Conservation (phyloP, 2,888 invertebrate genomes). For the Leptinotarsa tumamoca region DNA sequence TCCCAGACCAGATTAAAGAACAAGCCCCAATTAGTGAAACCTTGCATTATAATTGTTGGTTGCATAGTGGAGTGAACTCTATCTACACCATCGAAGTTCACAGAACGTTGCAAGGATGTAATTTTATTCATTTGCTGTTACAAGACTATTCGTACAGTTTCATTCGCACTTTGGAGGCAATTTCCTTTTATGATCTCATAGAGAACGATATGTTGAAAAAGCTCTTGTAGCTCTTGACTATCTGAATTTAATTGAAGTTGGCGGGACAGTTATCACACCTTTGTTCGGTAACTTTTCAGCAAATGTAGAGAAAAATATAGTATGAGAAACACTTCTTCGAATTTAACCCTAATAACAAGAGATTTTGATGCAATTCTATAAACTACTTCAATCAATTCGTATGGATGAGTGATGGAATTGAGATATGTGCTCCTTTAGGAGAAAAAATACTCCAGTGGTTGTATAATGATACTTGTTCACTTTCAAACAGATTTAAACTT, state of each 20-base stretch:
- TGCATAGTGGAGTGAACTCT: slow-evolving; percentile 22
- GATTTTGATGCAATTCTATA: too few relatives aligned
- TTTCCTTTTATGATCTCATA: not conserved
- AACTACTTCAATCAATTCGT: too few relatives aligned
- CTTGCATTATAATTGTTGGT: slow-evolving; percentile 60
- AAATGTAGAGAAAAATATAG: too few relatives aligned
- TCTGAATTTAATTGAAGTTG: not conserved
- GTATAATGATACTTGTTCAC: too few relatives aligned
- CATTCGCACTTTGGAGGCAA: not conserved
- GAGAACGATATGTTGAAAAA: not conserved
- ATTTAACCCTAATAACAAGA: too few relatives aligned
- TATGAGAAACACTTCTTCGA: too few relatives aligned
- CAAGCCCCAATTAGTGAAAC: slow-evolving; percentile 62
- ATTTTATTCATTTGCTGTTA: not conserved
- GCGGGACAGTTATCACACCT: not conserved
- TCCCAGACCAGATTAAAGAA: slow-evolving; percentile 59
- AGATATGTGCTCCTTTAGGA: too few relatives aligned
- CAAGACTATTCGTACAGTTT: not conserved
- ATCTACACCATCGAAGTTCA: not conserved
- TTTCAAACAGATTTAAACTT: too few relatives aligned
- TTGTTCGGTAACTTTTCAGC: not conserved
- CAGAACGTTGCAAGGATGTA: not conserved
- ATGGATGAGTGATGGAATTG: too few relatives aligned
- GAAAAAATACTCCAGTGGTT: too few relatives aligned
- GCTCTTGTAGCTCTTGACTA: not conserved